Base-by-base conservation (phyloP, 2,113 vertebrate genomes). In the Urocolius indicus region DNA sequence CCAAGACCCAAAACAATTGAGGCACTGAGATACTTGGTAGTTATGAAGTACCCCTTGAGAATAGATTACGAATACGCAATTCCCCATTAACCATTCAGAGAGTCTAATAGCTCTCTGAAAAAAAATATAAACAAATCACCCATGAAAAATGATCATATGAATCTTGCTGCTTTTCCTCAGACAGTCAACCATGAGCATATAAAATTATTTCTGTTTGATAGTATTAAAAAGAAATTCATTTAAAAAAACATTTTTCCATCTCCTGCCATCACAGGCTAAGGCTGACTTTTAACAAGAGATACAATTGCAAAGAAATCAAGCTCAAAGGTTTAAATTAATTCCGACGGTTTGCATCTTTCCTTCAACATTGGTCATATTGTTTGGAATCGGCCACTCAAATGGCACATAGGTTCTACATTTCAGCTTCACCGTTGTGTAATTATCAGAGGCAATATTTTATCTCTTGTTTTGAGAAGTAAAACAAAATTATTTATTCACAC, bases 311-410 rank as follows among this genome's bases (percentile, higher is more conserved):
- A 82, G 26, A 67, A 41, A 19, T 72, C 13, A 63, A 87, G 51
- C 6, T 76, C 45, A 73, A 7, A 51, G 22, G 4, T 29, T 79
- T 72, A 82, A 55, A 83, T 55, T 72, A 63, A 63, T 78, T 91
- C 26, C 2, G 1, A 13, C 29, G 58, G 34, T 66, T 89, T 74
- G n/a, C 1, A 1, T 58, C 16, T 91, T 87, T 57, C 30, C 27
- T 71, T 79, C 48, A 61, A 29, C 13, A 57, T 26, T 0, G 0
- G 13, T 76, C 63, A 65, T 0, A 0, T 84, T 29, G 5, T 71
- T 84, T 86, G 57, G 52, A 90, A 58, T 67, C 41, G 68, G 26
- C 13, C 27, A 20, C 26, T 76, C 66, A 55, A 77, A 69, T 30
- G 52, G 30, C n/a, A 49, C 8, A 0, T 12, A 11, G 21, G 13